Evolutionary conservation across 2,888 invertebrate genomes (phyloP).

Genomic region (Parapristionchus giblindavisi): DNA sequence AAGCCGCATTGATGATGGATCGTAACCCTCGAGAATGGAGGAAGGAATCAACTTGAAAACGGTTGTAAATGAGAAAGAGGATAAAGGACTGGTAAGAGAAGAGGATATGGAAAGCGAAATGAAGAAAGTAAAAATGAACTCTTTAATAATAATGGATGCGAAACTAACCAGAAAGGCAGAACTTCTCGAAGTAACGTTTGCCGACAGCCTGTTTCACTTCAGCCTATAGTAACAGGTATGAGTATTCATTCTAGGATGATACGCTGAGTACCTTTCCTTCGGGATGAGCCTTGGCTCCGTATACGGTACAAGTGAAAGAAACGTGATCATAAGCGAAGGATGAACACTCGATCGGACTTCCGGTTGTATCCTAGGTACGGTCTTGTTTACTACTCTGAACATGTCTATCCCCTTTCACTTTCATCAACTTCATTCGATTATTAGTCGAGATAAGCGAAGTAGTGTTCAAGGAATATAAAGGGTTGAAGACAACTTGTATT

Average conservation of each 20-base stretch:
- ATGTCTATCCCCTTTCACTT: too few species aligned
- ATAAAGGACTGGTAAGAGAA: slow-evolving; percentile 31
- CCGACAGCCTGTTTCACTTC: slow-evolving; percentile 39
- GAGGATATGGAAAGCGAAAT: slow-evolving; percentile 7
- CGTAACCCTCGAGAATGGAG: too few species aligned
- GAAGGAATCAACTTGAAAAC: background rate
- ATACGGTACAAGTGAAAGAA: slow-evolving; percentile 57
- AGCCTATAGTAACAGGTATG: background rate
- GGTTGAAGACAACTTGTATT: too few species aligned
- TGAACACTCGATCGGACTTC: slow-evolving; percentile 52
- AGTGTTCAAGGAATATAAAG: too few species aligned
- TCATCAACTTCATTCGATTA: too few species aligned
- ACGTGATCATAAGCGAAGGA: slow-evolving; percentile 63
- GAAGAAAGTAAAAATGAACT: slow-evolving; percentile 27
- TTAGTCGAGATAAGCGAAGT: too few species aligned
- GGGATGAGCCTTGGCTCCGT: slow-evolving; percentile 54
- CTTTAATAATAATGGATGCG: slow-evolving; percentile 5
- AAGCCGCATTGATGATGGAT: slow-evolving; percentile 34
- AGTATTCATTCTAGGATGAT: background rate
- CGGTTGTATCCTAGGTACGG: slow-evolving; percentile 55
- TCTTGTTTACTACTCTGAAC: too few species aligned
- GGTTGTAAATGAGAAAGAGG: slow-evolving; percentile 1
- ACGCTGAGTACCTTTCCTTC: slow-evolving; percentile 49
- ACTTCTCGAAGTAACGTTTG: slow-evolving; percentile 66
- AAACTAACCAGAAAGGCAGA: slow-evolving; percentile 62